Conservation (phyloP, 2,113 vertebrate species). For the Sceloporus tristichus region DNA sequence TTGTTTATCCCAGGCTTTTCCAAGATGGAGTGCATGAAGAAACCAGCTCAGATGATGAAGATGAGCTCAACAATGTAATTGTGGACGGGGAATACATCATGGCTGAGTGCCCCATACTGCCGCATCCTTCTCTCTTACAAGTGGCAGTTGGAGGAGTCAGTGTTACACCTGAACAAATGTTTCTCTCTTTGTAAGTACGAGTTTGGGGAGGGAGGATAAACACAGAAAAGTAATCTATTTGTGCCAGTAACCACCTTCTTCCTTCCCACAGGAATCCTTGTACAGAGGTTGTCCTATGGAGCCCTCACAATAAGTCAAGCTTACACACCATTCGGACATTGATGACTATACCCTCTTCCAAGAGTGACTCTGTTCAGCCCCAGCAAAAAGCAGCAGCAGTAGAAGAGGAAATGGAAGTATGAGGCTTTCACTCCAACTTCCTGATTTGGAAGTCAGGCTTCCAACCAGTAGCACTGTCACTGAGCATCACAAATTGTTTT, state of each 20-base stretch:
- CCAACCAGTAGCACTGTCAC: background rate
- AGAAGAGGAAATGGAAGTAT: conserved; percentile 37
- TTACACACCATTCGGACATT: conserved; percentile 15
- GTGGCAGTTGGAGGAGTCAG: background rate
- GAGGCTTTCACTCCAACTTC: background rate
- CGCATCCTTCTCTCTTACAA: background rate
- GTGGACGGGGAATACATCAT: conserved; percentile 41
- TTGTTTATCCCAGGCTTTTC: conserved; percentile 2
- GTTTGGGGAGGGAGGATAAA: background rate
- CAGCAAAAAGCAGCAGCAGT: background rate
- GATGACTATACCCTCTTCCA: background rate
- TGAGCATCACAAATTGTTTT: background rate
- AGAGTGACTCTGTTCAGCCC: background rate
- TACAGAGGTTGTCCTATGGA: conserved; percentile 32
- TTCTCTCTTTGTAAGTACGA: conserved; percentile 22
- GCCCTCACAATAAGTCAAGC: background rate
- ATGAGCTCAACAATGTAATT: background rate
- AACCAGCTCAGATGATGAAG: conserved; percentile 3
- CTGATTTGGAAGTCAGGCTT: background rate
- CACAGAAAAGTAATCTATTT: too few relatives aligned
- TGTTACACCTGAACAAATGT: background rate
- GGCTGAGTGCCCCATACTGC: conserved; percentile 5
- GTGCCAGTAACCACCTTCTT: background rate
- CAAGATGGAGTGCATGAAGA: background rate
- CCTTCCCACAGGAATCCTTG: conserved; percentile 28